Conservation (phyloP, 2,888 invertebrate species). For the Thymelicus sylvestris region DNA sequence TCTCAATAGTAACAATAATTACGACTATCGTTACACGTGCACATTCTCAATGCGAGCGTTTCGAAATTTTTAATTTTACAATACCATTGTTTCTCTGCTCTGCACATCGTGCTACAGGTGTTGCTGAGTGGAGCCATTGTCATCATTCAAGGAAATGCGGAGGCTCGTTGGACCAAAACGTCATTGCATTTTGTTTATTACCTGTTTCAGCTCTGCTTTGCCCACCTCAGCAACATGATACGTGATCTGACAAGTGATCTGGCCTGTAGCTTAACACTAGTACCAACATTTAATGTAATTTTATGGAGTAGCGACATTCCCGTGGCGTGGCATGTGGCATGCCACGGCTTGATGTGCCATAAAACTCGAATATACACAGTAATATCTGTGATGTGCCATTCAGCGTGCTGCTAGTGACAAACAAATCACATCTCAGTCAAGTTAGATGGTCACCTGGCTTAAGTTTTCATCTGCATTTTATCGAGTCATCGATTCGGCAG, state of each 20-base stretch:
- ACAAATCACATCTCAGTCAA: too few species aligned
- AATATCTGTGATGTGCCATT: too few species aligned
- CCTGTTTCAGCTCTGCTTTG: conserved; percentile 5
- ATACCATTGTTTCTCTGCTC: conserved; percentile 53
- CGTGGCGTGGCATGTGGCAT: too few species aligned
- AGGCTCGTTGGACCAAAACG: conserved; percentile 35
- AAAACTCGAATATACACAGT: too few species aligned
- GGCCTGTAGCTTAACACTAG: too few species aligned
- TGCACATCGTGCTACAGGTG: conserved; percentile 41
- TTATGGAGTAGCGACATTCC: too few species aligned
- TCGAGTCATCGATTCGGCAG: conserved; percentile 45
- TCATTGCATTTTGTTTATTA: conserved; percentile 23
- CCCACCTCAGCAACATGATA: too few species aligned
- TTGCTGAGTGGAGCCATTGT: conserved; percentile 44
- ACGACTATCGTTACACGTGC: conserved; percentile 51
- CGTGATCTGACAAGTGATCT: too few species aligned
- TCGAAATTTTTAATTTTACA: conserved; percentile 50
- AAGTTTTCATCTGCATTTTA: conserved; percentile 47
- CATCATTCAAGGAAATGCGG: conserved; percentile 43
- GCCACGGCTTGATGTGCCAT: too few species aligned
- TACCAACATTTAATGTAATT: too few species aligned
- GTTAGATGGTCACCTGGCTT: not conserved
- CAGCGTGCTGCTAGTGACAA: too few species aligned
- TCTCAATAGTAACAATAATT: conserved; percentile 22
- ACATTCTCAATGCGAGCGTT: conserved; percentile 45